Conservation (phyloP, 2,888 invertebrate species). For the Nomada ruficornis region DNA sequence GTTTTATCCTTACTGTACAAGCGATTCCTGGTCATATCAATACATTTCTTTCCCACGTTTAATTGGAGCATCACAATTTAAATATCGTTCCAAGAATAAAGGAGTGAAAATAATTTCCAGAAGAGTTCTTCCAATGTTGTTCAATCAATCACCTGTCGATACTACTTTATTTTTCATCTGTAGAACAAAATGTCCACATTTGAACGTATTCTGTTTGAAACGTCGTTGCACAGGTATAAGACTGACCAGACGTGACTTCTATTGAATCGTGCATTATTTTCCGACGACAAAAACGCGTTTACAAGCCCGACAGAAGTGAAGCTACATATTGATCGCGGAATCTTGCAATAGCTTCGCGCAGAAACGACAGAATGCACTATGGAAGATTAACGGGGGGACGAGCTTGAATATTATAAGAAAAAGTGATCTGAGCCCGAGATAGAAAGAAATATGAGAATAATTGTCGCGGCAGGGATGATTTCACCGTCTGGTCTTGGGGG, state of each 20-base stretch:
- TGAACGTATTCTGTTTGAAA: background rate
- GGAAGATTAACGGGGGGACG: conserved; percentile 7
- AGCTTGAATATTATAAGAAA: background rate
- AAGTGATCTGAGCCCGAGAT: too few species aligned
- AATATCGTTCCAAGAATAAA: too few species aligned
- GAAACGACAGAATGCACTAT: background rate
- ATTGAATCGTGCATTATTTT: conserved; percentile 37
- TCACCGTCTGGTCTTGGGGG: background rate
- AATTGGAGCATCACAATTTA: background rate
- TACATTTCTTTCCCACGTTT: background rate
- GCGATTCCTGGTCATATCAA: too few species aligned
- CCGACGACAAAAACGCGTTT: conserved; percentile 39
- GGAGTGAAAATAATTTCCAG: too few species aligned
- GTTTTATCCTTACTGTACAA: background rate
- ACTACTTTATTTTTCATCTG: background rate
- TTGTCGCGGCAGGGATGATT: background rate
- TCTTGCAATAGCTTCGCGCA: conserved; percentile 22
- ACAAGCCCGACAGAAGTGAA: conserved; percentile 7
- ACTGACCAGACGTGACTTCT: background rate
- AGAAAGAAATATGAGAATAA: background rate
- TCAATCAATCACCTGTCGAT: too few species aligned
- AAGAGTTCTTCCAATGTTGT: too few species aligned
- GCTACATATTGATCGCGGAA: conserved; percentile 52
- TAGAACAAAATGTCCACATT: background rate
- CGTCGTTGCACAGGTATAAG: conserved; percentile 3